Base-by-base conservation (phyloP, 2,888 invertebrate genomes). In the Pteria penguin region DNA sequence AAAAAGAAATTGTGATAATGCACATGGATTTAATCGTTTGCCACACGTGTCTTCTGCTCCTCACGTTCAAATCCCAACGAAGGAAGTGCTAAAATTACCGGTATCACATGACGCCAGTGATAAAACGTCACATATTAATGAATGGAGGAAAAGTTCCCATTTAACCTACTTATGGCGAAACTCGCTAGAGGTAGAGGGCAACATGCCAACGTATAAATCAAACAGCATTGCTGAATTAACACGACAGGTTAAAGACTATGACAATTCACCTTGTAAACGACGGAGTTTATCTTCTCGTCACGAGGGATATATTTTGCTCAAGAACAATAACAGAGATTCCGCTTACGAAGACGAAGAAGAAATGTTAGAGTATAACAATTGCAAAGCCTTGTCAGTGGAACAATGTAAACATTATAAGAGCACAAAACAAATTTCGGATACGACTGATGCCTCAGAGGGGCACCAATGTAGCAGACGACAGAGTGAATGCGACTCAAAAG, bases 171-270 rank as follows among this genome's bases (percentile, higher is more conserved):
- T 82, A 1, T 82, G 82, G 82, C 74, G 82, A 63, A 79, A 82
- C 75, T 82, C 82, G 18, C 75, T 80, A 22, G 78, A 73, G 45
- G 76, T 81, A 58, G 82, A 82, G 18, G 68, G 70, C n/a, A 60
- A 78, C 2, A 76, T 80, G 61, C 83, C 81, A 27, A 80, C 80
- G 67, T 83, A 85, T 26, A 85, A 85, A 70, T 85, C 86, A 52
- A 87, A 87, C 74, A 87, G 87, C 61, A 65, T 87, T 32, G 86
- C 84, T 11, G 88, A 88, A 58, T 77, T 88, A 27, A 82, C 84
- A 1, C 72, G 85, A 33, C 72, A 82, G 24, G 60, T 80, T n/a
- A 73, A 77, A 32, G 80, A 80, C 31, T 75, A 81, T 63, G 77
- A 82, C 26, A 72, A 58, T n/a, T 75, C 78, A 5, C 72, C 81